Evolutionary conservation across 2,888 invertebrate genomes (phyloP).

Genomic region (Euclidia mi): DNA sequence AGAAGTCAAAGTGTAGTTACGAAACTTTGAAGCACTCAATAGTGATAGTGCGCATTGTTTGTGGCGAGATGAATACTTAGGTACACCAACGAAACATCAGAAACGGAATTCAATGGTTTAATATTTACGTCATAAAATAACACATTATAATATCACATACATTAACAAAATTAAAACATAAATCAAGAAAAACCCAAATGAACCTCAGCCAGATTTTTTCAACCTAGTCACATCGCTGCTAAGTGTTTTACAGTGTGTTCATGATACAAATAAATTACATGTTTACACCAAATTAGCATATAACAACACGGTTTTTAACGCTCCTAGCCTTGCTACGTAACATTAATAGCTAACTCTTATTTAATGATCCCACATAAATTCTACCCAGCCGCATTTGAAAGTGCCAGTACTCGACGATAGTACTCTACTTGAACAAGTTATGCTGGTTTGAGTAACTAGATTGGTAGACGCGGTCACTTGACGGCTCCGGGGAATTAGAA

Average conservation of each 20-base stretch:
- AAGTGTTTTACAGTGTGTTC: background rate
- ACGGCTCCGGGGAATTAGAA: constrained; percentile 21
- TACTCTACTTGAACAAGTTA: constrained; percentile 29
- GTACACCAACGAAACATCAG: no score
- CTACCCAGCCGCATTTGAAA: constrained; percentile 49
- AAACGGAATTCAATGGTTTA: no score
- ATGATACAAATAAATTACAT: constrained; percentile 9
- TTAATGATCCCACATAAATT: constrained; percentile 75
- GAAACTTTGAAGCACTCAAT: no score
- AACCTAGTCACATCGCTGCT: background rate
- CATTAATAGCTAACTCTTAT: constrained; percentile 65
- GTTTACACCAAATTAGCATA: constrained; percentile 11
- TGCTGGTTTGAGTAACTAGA: constrained; percentile 32
- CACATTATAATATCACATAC: no score
- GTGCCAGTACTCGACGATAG: constrained; percentile 33
- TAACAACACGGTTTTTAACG: constrained; percentile 20
- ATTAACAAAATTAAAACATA: no score
- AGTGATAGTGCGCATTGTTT: no score
- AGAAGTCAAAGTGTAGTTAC: no score
- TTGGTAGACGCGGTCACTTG: constrained; percentile 12
- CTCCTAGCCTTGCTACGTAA: constrained; percentile 10
- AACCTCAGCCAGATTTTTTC: no score
- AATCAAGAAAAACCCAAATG: no score
- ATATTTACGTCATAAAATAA: no score
- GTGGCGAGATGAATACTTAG: no score